Percentiles rank a stretch among this genome's conserved stretches.
Evolutionary conservation across 2,888 invertebrate genomes (phyloP).

Genomic region (Hyles lineata): DNA sequence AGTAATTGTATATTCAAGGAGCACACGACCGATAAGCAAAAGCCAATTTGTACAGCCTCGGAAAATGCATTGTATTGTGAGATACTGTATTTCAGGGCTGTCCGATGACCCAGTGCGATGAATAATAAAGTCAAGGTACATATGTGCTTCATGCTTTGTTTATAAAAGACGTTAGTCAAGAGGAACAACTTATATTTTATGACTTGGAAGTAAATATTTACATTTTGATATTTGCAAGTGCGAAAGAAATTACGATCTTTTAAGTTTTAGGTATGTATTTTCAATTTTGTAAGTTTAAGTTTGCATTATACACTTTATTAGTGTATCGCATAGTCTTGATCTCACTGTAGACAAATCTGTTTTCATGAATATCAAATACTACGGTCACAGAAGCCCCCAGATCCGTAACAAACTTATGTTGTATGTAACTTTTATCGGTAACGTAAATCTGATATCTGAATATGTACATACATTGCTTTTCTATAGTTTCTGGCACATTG

Average conservation of each 20-base stretch:
- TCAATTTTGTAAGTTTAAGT: too few relatives aligned
- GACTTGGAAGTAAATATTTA: background rate
- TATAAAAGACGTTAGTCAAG: slow-evolving; percentile 1
- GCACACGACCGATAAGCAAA: slow-evolving; percentile 24
- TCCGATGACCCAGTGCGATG: slow-evolving; percentile 20
- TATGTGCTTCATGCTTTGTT: background rate
- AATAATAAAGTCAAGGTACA: background rate
- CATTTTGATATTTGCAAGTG: slow-evolving; percentile 1
- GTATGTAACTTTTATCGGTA: too few relatives aligned
- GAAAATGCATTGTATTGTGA: slow-evolving; percentile 24
- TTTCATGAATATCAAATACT: too few relatives aligned
- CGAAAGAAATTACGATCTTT: background rate
- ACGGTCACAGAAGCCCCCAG: too few relatives aligned
- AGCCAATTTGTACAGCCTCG: slow-evolving; percentile 20
- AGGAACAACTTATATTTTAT: background rate
- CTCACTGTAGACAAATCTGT: too few relatives aligned
- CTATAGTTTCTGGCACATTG: too few relatives aligned
- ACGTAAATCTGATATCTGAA: too few relatives aligned
- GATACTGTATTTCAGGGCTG: slow-evolving; percentile 21
- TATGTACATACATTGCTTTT: too few relatives aligned
- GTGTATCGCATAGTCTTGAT: too few relatives aligned
- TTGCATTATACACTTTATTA: too few relatives aligned
- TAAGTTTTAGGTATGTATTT: too few relatives aligned
- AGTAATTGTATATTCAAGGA: slow-evolving; percentile 1
- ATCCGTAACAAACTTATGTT: too few relatives aligned